Base-by-base conservation (phyloP, 2,888 invertebrate species). In the Apodemia hepburni region DNA sequence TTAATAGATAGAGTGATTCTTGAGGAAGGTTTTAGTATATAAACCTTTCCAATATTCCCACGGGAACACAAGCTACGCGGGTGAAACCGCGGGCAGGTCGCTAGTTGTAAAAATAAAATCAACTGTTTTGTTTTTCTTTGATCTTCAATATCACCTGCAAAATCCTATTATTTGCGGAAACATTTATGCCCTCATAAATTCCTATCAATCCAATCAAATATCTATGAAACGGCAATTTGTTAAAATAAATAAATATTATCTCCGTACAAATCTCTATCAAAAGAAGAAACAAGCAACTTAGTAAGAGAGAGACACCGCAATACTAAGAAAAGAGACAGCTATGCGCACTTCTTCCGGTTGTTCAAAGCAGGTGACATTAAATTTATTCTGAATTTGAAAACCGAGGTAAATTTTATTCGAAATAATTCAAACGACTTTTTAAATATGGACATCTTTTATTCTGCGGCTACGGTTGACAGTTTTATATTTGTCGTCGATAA, bases 321-420 rank as follows among this genome's bases (percentile, higher is more conserved):
- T 84, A 81, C 79, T 68, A 77, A 47, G 62, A 76, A 75, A 77
- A 78, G 60, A 63, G 67, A 68, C 47, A 62, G 42, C 68, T 65
- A 69, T 67, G 67, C 71, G 75, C 76, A 79, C 79, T 87, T 87
- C 87, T 91, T 91, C 90, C 90, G 90, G 90, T 82, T 79, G 85
- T 85, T 78, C 79, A 69, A 77, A 79, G 90, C 90, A 91, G 90
- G 90, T 91, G 90, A 91, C 90, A 90, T 81, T 72, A 87, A 91
- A 91, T 90, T 89, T 90, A 91, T 91, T 90, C 90, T 80, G 85
- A 89, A 89, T 89, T 89, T 89, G 86, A 91, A 89, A 90, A 87
- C 82, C 89, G 85, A 87, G 84, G 83, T 80, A 87, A 88, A 90
- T 88, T 85, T 89, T 83, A 89, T 85, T 78, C 80, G 86, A 81